Evolutionary conservation across 2,113 vertebrate species (phyloP).

Genomic region (Sinocyclocheilus maitianheensis): DNA sequence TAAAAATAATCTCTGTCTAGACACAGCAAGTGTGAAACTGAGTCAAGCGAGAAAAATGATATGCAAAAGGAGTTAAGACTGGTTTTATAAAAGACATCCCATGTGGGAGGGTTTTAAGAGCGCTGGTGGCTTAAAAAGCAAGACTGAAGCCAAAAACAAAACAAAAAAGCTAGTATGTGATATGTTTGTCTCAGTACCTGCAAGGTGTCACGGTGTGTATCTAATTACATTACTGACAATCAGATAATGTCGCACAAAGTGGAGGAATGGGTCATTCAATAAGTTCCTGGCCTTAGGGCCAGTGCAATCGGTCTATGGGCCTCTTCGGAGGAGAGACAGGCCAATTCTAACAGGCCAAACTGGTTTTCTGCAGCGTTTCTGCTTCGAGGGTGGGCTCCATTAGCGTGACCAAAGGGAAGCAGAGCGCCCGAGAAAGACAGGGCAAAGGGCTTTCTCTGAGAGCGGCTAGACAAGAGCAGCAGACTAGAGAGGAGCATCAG

Average conservation of each 20-base stretch:
- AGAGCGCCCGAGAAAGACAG: slow-evolving; percentile 45
- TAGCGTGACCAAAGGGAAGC: slow-evolving; percentile 69
- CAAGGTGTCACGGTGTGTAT: background rate
- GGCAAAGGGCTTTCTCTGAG: slow-evolving; percentile 57
- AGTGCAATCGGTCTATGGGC: slow-evolving; percentile 36
- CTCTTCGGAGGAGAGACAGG: slow-evolving; percentile 44
- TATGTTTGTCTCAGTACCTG: slow-evolving; percentile 8
- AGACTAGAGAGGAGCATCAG: slow-evolving; percentile 60
- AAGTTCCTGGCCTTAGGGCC: slow-evolving; percentile 33
- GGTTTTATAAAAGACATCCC: slow-evolving; percentile 31
- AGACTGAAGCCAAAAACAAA: slow-evolving; percentile 8
- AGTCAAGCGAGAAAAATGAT: slow-evolving; percentile 50
- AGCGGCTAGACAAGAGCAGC: slow-evolving; percentile 57
- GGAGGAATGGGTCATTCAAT: background rate
- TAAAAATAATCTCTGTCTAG: slow-evolving; percentile 59
- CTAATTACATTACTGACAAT: slow-evolving; percentile 1
- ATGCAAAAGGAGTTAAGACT: slow-evolving; percentile 52
- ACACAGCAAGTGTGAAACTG: slow-evolving; percentile 54
- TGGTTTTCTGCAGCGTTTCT: slow-evolving; percentile 46
- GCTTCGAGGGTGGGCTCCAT: slow-evolving; percentile 66
- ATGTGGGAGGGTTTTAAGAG: slow-evolving; percentile 29
- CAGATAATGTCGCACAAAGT: background rate
- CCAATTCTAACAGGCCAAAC: slow-evolving; percentile 44
- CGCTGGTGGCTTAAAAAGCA: background rate
- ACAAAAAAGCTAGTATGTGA: background rate